These are phyloP conservation scores for Trichonephila inaurata DNA, from an alignment of 1,140 invertebrate species.

Conservation along the genomic window DNA sequence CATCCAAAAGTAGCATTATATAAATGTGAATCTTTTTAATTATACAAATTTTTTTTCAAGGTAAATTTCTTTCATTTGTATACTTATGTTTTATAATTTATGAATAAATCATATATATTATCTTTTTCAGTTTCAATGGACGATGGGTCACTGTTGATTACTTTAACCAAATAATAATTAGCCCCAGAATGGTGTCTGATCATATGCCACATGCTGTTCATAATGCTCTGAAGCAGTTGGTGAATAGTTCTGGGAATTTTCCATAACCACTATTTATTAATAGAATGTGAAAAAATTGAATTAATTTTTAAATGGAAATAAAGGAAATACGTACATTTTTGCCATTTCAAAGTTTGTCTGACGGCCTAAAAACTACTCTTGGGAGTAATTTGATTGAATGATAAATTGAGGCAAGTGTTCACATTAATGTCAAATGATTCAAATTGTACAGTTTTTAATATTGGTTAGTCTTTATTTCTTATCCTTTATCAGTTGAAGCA, in stretches of 20 bases:
- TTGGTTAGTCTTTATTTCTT: background rate
- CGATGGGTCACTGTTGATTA: conserved; percentile 80
- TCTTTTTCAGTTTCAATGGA: conserved; percentile 78
- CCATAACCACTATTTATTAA: conserved; percentile 51
- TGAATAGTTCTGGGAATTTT: conserved; percentile 54
- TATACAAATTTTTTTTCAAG: too few relatives aligned
- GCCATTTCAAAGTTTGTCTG: conserved; percentile 72
- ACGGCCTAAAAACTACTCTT: background rate
- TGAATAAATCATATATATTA: background rate
- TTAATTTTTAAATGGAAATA: conserved; percentile 8
- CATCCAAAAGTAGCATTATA: too few relatives aligned
- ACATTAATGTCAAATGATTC: background rate
- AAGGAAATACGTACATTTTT: conserved; percentile 64
- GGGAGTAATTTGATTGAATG: background rate
- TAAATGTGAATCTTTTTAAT: too few relatives aligned
- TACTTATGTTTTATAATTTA: too few relatives aligned
- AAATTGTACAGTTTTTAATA: conserved; percentile 21
- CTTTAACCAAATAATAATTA: conserved; percentile 81
- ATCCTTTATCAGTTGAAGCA: too few relatives aligned
- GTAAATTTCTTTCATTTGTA: too few relatives aligned
- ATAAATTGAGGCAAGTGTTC: conserved; percentile 51
- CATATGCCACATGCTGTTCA: conserved; percentile 80
- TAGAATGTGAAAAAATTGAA: background rate
- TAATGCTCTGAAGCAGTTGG: conserved; percentile 70
- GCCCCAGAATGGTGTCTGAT: conserved; percentile 81